These are phyloP conservation scores for Trypoxylon attenuatum DNA, from an alignment of 2,888 invertebrate species.

Conservation along the genomic window DNA sequence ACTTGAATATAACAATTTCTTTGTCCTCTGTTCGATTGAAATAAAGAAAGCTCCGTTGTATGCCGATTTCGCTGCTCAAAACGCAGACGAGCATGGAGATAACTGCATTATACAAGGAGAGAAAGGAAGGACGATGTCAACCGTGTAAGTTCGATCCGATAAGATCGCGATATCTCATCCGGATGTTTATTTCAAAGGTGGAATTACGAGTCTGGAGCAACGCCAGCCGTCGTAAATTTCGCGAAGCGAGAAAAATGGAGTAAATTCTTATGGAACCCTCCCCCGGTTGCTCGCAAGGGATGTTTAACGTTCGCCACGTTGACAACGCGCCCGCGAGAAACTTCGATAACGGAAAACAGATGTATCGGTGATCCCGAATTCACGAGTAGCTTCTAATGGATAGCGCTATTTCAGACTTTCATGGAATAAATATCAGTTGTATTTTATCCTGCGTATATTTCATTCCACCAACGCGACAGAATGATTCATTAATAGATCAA, in stretches of 20 bases:
- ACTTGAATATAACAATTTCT: too few species aligned
- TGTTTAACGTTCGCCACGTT: constrained; percentile 48
- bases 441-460: too few species aligned
- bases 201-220: constrained; percentile 72
- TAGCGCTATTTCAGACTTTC: too few species aligned
- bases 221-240: constrained; percentile 72
- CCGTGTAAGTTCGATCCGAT: constrained; percentile 60
- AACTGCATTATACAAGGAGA: constrained; percentile 57
- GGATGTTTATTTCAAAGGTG: constrained; percentile 69
- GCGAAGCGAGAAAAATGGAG: constrained; percentile 71
- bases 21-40: too few species aligned
- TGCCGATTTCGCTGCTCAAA: too few species aligned
- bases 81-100: constrained; percentile 45
- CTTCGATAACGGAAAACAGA: constrained; percentile 31
- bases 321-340: constrained; percentile 50
- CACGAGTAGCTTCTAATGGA: too few species aligned
- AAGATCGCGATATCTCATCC: constrained; percentile 60
- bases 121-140: constrained; percentile 46
- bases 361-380: too few species aligned
- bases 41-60: too few species aligned
- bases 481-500: too few species aligned
- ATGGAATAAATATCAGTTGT: too few species aligned
- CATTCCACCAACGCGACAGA: too few species aligned
- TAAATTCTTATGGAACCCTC: constrained; percentile 62
- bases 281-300: neutral